Percentiles rank a stretch among this genome's conserved stretches.
Conservation (phyloP, 2,888 invertebrate genomes). For the Cryptocephalus moraei region DNA sequence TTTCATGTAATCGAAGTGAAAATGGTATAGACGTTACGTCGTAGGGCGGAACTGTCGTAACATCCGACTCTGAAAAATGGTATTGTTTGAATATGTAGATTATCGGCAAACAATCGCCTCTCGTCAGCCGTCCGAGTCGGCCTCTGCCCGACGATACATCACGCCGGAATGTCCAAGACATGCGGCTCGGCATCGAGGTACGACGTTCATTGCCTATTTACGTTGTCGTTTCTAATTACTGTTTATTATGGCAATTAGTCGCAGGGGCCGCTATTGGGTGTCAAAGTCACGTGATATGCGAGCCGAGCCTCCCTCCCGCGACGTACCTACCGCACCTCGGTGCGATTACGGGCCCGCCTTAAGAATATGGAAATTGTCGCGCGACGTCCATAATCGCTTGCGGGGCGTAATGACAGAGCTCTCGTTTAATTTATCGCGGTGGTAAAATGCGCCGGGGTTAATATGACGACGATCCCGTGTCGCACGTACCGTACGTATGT, state of each 20-base stretch:
- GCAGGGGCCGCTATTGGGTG: conserved; percentile 29
- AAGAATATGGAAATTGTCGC: conserved; percentile 21
- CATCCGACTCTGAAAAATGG: too few species aligned
- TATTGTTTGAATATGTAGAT: too few species aligned
- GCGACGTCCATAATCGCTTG: conserved; percentile 17
- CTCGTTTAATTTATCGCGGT: conserved; percentile 20
- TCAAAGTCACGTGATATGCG: conserved; percentile 30
- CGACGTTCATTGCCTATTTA: conserved; percentile 31
- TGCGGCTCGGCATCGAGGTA: neutral
- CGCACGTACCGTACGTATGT: too few species aligned
- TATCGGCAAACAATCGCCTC: too few species aligned
- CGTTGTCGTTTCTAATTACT: conserved; percentile 36
- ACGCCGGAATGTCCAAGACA: neutral
- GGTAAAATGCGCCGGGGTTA: conserved; percentile 15
- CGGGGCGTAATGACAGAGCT: conserved; percentile 17
- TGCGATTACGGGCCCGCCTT: conserved; percentile 12
- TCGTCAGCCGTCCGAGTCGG: too few species aligned
- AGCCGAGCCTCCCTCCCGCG: conserved; percentile 7
- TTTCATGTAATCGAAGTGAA: too few species aligned
- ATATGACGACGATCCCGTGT: too few species aligned
- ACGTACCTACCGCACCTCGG: neutral
- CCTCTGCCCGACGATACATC: too few species aligned
- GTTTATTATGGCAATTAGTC: conserved; percentile 36
- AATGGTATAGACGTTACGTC: too few species aligned
- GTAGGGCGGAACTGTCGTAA: too few species aligned